Evolutionary conservation across 2,797 vertebrate genomes (phyloP).

Genomic region (Fundulus diaphanus): DNA sequence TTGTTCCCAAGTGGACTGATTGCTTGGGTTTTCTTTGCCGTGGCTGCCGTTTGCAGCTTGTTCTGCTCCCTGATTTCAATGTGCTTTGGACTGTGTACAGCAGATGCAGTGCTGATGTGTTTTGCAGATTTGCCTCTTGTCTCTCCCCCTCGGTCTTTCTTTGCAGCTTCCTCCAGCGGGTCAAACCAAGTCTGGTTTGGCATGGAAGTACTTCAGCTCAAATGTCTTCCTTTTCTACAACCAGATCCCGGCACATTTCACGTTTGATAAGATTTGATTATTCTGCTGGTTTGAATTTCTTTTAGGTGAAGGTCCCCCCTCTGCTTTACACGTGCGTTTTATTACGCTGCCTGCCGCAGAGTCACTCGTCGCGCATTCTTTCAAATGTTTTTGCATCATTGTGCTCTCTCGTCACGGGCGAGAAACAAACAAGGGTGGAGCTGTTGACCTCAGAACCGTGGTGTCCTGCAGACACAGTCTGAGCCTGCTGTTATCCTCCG

Average conservation of each 20-base stretch:
- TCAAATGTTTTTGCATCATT: slow-evolving; percentile 3
- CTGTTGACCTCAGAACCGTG: slow-evolving; percentile 39
- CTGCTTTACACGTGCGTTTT: background rate
- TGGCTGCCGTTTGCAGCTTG: slow-evolving; percentile 14
- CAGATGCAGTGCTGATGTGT: background rate
- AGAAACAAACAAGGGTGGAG: slow-evolving; percentile 39
- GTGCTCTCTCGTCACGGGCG: background rate
- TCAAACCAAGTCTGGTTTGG: background rate
- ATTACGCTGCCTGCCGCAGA: background rate
- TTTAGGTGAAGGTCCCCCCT: slow-evolving; percentile 16
- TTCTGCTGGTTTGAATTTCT: slow-evolving; percentile 12
- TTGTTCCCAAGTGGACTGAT: slow-evolving; percentile 26
- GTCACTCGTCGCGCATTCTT: background rate
- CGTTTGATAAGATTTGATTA: slow-evolving; percentile 16
- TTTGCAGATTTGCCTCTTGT: background rate
- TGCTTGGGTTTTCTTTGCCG: background rate
- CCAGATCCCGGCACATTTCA: slow-evolving; percentile 23
- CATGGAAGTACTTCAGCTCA: background rate
- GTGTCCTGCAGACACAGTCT: slow-evolving; percentile 30
- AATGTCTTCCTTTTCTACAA: background rate
- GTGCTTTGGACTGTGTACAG: background rate
- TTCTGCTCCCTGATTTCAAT: slow-evolving; percentile 9
- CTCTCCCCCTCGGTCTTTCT: background rate
- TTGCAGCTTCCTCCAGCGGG: no score
- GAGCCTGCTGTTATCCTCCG: slow-evolving; percentile 16